phyloP scores from a whole-genome alignment of 2,888 invertebrate genomes.

The Candidula unifasciata region DNA sequence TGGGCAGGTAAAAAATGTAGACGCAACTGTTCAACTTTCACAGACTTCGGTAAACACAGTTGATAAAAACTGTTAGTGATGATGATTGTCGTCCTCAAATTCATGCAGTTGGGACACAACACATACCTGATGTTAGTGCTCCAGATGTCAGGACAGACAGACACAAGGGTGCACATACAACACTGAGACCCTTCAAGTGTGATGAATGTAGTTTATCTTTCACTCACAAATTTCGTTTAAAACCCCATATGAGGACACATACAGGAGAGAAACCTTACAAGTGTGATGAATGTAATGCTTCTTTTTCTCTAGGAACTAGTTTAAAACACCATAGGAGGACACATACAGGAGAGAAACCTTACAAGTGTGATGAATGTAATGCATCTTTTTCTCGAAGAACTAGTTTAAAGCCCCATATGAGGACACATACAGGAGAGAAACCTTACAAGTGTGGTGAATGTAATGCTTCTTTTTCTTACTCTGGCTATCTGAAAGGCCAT shows the following conservation, averaged over 20 bases:
- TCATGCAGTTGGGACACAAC: not conserved
- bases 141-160: not conserved
- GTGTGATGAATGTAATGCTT: not conserved
- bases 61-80: too few relatives aligned
- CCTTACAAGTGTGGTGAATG: slow-evolving; percentile 4
- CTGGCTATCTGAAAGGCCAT: too few relatives aligned
- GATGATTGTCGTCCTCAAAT: not conserved
- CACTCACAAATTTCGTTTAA: not conserved
- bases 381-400: not conserved
- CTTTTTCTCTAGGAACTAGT: not conserved
- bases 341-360: slow-evolving; percentile 12
- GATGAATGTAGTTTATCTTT: not conserved
- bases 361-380: not conserved
- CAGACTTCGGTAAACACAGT: too few relatives aligned
- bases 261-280: not conserved
- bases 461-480: not conserved
- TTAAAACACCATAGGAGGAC: not conserved
- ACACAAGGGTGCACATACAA: not conserved
- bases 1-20: too few relatives aligned
- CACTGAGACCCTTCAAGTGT: not conserved
- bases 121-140: not conserved
- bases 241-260: not conserved
- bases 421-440: slow-evolving; percentile 18
- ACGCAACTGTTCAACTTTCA: too few relatives aligned
- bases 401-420: not conserved